Evolutionary conservation across 2,113 vertebrate genomes (phyloP).

Genomic region (Brachyistius frenatus): DNA sequence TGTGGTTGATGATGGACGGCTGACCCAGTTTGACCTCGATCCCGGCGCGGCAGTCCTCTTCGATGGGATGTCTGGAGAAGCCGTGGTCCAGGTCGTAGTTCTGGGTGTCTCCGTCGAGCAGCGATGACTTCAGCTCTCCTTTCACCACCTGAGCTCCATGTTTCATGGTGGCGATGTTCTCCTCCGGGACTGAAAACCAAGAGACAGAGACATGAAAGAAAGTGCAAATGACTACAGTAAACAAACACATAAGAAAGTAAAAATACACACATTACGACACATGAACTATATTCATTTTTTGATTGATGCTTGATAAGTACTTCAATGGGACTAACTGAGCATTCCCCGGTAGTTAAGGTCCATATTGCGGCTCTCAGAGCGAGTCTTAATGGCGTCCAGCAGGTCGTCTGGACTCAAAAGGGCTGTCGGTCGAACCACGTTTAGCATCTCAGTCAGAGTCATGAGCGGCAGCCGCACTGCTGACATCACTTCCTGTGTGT

Average conservation of each 20-base stretch:
- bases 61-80: constrained; percentile 97
- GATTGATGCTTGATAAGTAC: no score
- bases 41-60: constrained; percentile 93
- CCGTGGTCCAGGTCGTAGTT: constrained; percentile 99
- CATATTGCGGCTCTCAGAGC: constrained; percentile 98
- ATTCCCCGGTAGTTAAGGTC: constrained; percentile 98
- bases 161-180: constrained; percentile 99
- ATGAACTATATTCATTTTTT: no score
- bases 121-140: constrained; percentile 96
- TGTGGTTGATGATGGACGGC: constrained; percentile 95
- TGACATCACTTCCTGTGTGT: constrained; percentile 91
- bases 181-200: constrained; percentile 89
- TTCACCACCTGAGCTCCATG: constrained; percentile 97
- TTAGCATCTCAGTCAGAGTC: constrained; percentile 96
- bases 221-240: background rate
- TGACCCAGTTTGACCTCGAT: constrained; percentile 97
- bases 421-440: constrained; percentile 93
- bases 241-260: no score
- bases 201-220: background rate
- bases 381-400: constrained; percentile 97
- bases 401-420: constrained; percentile 95
- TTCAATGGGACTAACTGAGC: constrained; percentile 87
- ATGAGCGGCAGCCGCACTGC: constrained; percentile 95
- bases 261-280: no score
- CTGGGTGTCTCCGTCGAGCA: constrained; percentile 97